These are phyloP conservation scores for Cyrtonyx montezumae DNA, from an alignment of 2,113 vertebrate species.

Conservation along the genomic window DNA sequence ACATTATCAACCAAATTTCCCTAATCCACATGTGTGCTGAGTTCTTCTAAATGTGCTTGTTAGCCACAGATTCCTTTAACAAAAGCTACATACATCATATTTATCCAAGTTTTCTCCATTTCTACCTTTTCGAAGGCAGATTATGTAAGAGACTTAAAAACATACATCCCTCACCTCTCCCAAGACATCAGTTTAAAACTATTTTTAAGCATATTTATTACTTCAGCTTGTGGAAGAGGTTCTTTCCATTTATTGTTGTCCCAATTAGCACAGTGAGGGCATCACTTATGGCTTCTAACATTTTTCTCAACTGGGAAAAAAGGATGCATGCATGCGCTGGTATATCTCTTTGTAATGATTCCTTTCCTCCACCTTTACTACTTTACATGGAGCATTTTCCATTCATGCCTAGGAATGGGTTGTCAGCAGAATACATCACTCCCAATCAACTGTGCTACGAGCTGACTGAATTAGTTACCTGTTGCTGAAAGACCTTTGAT, in stretches of 20 bases:
- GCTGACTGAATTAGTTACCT: conserved; percentile 3
- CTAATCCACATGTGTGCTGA: neutral
- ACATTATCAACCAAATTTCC: neutral
- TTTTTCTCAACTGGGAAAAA: neutral
- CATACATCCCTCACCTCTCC: neutral
- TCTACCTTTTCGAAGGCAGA: neutral
- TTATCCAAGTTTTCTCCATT: neutral
- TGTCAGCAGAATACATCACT: conserved; percentile 49
- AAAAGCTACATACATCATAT: no score
- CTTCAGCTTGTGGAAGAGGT: neutral
- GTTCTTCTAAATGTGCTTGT: neutral
- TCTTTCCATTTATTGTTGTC: neutral
- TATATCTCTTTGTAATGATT: neutral
- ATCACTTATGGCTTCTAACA: neutral
- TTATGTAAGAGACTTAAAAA: neutral
- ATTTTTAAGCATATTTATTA: neutral
- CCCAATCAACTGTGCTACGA: conserved; percentile 13
- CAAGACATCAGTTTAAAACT: neutral
- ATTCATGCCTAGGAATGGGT: conserved; percentile 49
- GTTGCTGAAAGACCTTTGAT: conserved; percentile 43
- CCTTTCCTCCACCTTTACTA: neutral
- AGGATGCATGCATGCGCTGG: neutral
- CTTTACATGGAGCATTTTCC: neutral
- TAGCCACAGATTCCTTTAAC: neutral
- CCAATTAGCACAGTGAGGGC: neutral